These are phyloP conservation scores for Sinhomidia bicolor DNA, from an alignment of 2,888 invertebrate species.

Conservation along the genomic window DNA sequence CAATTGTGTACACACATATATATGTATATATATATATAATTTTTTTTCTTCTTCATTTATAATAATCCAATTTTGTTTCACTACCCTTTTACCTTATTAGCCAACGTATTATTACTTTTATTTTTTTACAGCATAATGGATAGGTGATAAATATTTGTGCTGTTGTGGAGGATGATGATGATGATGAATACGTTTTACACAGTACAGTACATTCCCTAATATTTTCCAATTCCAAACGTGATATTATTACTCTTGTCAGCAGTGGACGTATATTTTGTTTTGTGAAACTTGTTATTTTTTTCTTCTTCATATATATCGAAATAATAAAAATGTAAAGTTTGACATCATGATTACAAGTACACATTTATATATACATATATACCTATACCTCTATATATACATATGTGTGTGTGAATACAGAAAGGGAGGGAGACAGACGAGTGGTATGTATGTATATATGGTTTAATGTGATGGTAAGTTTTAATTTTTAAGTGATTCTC, in stretches of 20 bases:
- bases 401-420: neutral
- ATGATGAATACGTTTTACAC: too few species aligned
- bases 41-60: neutral
- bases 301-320: neutral
- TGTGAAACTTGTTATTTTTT: neutral
- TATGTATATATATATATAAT: too few species aligned
- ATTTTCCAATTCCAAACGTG: neutral
- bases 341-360: neutral
- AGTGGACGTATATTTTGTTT: neutral
- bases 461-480: neutral
- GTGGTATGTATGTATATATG: too few species aligned
- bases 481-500: constrained; percentile 18
- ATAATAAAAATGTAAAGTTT: neutral
- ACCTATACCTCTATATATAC: neutral
- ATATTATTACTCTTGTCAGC: too few species aligned
- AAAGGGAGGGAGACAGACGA: too few species aligned
- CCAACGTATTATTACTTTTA: neutral
- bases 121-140: constrained; percentile 2
- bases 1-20: too few species aligned
- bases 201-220: neutral
- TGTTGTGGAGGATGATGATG: too few species aligned
- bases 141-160: neutral
- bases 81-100: constrained; percentile 14
- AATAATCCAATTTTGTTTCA: neutral
- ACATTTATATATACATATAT: neutral